A percentile compares a stretch with the other conserved stretches of the same genome.
Evolutionary conservation across 2,113 vertebrate species (phyloP).

Genomic region (Prolemur simus): DNA sequence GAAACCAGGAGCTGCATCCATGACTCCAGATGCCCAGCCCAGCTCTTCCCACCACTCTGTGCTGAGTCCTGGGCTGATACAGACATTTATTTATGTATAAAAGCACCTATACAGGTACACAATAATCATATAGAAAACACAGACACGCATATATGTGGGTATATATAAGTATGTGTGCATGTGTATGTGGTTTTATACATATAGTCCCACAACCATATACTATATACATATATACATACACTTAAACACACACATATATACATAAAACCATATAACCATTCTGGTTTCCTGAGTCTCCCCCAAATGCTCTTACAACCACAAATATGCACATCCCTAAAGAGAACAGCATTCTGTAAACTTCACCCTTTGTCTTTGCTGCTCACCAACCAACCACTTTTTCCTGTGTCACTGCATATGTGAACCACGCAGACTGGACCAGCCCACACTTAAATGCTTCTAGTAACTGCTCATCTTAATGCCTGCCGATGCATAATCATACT

Average conservation of each 20-base stretch:
- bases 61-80: neutral
- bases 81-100: neutral
- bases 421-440: neutral
- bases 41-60: neutral
- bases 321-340: neutral
- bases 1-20: neutral
- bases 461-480: neutral
- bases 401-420: neutral
- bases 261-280: neutral
- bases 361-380: neutral
- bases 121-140: neutral
- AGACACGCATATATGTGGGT: neutral
- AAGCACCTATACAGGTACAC: neutral
- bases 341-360: neutral
- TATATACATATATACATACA: neutral
- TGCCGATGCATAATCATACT: too few relatives aligned
- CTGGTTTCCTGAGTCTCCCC: neutral
- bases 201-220: neutral
- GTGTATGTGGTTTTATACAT: neutral
- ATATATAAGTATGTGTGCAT: neutral
- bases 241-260: accelerated
- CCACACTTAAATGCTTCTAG: neutral
- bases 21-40: neutral
- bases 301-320: neutral
- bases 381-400: neutral